Evolutionary conservation across 2,113 vertebrate genomes (phyloP), one percentile per base, ranked within the genome.

Genomic region (Camelus dromedarius): DNA sequence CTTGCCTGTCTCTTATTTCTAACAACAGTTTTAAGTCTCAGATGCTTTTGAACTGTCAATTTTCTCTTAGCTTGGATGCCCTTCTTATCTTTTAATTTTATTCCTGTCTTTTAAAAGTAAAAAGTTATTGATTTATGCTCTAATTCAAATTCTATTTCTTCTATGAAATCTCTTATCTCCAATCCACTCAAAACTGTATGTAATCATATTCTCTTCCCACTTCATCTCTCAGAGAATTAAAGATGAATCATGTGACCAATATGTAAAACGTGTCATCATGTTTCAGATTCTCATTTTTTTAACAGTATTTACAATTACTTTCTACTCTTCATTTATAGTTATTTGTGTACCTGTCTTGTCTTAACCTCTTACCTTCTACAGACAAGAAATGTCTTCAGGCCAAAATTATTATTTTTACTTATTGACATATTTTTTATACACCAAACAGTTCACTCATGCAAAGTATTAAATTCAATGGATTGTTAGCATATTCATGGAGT

Each of bases 1-100:
- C 42, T 94, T 82, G 28, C 60, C 66, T 81, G 26, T 60, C 60
- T 88, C 52, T 32, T 88, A 60, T 82, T 88, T 96, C 52, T 76
- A 88, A 82, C 20, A 83, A 88, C 50, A 90, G 46, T 72, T 96
- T 96, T 91, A 62, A 70, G 26, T 83, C 69, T 89, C 62, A 56
- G 10, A 54, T 20, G 60, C 60, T 92, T 50, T 83, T 60, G 76
- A 83, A 83, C 32, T 58, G 48, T 89, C 58, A 81, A 30, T 75
- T 73, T 96, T 87, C 52, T 92, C 22, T 60, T 91, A 58, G 16
- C 16, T 7, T 91, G 42, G 50, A 81, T 62, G 14, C 6, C 13
- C 48, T 95, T 75, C 22, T 28, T 52, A 66, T 50, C 7, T 72
- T 80, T 60, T 60, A 30, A 76, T 76, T 81, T 60, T 42, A 10